Percentiles rank a stretch among this genome's conserved stretches.
Conservation (phyloP, 2,888 invertebrate genomes). For the Spodoptera exigua region DNA sequence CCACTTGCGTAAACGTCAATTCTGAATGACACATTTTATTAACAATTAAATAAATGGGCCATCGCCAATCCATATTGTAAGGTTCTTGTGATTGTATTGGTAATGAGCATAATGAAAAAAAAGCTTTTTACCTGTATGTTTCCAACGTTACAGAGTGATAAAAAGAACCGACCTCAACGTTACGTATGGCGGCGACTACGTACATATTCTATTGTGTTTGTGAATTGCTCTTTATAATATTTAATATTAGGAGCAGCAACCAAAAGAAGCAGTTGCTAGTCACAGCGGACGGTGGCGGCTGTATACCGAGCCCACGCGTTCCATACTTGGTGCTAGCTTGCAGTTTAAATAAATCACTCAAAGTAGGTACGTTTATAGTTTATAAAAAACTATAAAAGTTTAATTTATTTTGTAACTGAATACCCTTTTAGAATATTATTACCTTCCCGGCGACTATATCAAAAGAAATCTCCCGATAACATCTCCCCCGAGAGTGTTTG, state of each 20-base stretch:
- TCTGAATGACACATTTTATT: constrained; percentile 45
- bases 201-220: too few relatives aligned
- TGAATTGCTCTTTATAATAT: too few relatives aligned
- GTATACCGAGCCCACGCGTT: constrained; percentile 8
- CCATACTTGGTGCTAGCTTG: constrained; percentile 41
- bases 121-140: too few relatives aligned
- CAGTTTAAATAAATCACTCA: constrained; percentile 53
- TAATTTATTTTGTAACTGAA: constrained; percentile 54
- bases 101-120: too few relatives aligned
- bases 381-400: too few relatives aligned
- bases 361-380: constrained; percentile 49
- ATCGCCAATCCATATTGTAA: too few relatives aligned
- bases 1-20: constrained; percentile 33
- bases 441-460: constrained; percentile 56
- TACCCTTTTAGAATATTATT: constrained; percentile 60
- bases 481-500: constrained; percentile 64
- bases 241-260: too few relatives aligned
- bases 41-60: constrained; percentile 50
- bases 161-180: too few relatives aligned
- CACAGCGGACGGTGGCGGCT: constrained; percentile 2
- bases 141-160: too few relatives aligned
- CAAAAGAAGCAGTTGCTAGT: constrained; percentile 11
- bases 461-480: constrained; percentile 61
- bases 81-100: too few relatives aligned
- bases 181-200: too few relatives aligned